Evolutionary conservation across 2,888 invertebrate genomes (phyloP).

Genomic region (Mimas tiliae): DNA sequence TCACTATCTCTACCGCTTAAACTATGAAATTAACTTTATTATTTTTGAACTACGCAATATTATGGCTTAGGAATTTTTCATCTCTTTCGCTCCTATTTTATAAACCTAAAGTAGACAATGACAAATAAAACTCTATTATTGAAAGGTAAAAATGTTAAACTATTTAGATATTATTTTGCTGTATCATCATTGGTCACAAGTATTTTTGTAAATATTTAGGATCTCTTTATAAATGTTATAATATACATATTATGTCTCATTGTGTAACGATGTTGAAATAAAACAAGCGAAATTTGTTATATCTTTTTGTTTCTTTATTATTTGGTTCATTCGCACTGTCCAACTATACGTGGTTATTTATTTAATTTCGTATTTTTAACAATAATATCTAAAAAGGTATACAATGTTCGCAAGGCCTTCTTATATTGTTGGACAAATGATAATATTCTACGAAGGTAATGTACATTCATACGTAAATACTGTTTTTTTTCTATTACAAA

Average conservation of each 20-base stretch:
- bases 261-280: constrained; percentile 34
- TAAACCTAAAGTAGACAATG: no score
- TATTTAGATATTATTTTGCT: neutral
- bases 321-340: constrained; percentile 76
- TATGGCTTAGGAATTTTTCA: no score
- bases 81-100: no score
- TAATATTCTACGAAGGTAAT: no score
- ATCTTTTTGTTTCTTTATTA: constrained; percentile 76
- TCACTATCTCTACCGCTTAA: no score
- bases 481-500: constrained; percentile 17
- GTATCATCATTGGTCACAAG: constrained; percentile 9
- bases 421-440: constrained; percentile 71
- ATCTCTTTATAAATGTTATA: constrained; percentile 20
- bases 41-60: no score
- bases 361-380: constrained; percentile 34
- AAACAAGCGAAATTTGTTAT: constrained; percentile 44
- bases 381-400: constrained; percentile 37
- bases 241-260: neutral
- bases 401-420: constrained; percentile 43
- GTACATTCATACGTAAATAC: constrained; percentile 47
- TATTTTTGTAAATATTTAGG: constrained; percentile 22
- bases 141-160: no score
- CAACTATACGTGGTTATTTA: constrained; percentile 52
- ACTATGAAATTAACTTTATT: no score
- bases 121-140: no score